Base-by-base conservation (phyloP, 2,797 vertebrate species). In the Eutrigla gurnardus region DNA sequence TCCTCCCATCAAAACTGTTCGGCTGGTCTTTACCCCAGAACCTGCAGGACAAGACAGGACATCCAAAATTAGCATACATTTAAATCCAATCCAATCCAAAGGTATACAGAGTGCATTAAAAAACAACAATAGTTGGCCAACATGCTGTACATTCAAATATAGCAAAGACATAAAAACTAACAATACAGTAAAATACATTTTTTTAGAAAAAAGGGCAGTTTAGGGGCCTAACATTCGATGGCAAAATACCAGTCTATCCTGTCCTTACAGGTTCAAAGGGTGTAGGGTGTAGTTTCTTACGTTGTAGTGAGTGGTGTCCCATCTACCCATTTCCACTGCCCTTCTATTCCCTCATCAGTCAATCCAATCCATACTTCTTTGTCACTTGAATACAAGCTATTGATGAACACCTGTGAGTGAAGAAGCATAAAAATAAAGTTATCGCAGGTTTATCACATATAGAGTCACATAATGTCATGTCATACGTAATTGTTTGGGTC, bases 311-410 rank as follows among this genome's bases (percentile, higher is more conserved):
- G 0, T 7, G 72, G 17, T 15, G 82, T 88, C 8, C 82, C 86
- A 13, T 93, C 90, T 6, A 92, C 83, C 93, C 93, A 93, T 46
- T 25, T 82, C 90, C 91, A 93, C 0, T 81, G 9, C 1, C 80
- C 88, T 25, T 93, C 93, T 0, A 50, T 18, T 55, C 84, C 79
- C 1, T 12, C 53, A 50, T 93, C 92, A 15, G 77, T 73, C 82
- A 93, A 6, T 55, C 93, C 93, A 17, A 93, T 87, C 92, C 92
- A 93, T 5, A 73, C 50, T 45, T 90, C 82, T 75, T 73, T 82
- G 11, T 88, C 81, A 54, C 14, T 46, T 36, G 0, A 0, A 59
- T 77, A 84, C 63, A 93, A 66, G 32, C 57, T 4, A 35, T 91
- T 90, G 37, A 93, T 17, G 70, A 90, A 92, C 3, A 0, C 4